Evolutionary conservation across 2,888 invertebrate genomes (phyloP).

Genomic region (Temnothorax rugatulus): DNA sequence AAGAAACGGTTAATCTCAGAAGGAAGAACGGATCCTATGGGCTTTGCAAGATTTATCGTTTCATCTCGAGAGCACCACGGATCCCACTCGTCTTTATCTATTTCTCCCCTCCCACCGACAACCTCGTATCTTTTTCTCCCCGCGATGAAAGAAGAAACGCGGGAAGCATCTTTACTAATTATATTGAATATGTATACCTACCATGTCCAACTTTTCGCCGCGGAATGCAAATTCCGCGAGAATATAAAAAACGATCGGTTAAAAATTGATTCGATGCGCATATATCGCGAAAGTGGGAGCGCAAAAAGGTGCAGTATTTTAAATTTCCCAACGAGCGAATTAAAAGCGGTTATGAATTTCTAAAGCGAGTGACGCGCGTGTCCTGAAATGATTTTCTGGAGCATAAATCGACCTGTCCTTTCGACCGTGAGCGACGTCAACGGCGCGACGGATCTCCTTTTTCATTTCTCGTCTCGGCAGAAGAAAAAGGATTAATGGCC

Average conservation of each 20-base stretch:
- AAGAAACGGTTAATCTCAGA: slow-evolving; percentile 66
- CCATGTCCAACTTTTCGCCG: not conserved
- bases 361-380: slow-evolving; percentile 64
- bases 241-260: not conserved
- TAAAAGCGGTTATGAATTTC: slow-evolving; percentile 66
- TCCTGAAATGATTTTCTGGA: slow-evolving; percentile 33
- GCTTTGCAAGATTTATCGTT: slow-evolving; percentile 72
- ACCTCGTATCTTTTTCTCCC: not conserved
- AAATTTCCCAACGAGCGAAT: slow-evolving; percentile 59
- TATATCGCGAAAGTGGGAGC: not conserved
- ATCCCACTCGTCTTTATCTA: slow-evolving; percentile 55
- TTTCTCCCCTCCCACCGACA: slow-evolving; percentile 1
- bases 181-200: not conserved
- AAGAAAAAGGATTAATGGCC: slow-evolving; percentile 79
- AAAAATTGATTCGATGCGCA: slow-evolving; percentile 12
- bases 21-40: slow-evolving; percentile 44
- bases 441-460: slow-evolving; percentile 2
- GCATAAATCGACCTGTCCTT: slow-evolving; percentile 36
- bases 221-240: slow-evolving; percentile 17
- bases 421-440: slow-evolving; percentile 33
- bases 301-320: slow-evolving; percentile 20
- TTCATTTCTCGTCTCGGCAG: slow-evolving; percentile 55
- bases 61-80: slow-evolving; percentile 58
- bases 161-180: slow-evolving; percentile 15
- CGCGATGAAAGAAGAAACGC: slow-evolving; percentile 26